Evolutionary conservation across 23 tunicate species (phyloP), one percentile per base, ranked within the genome.

Genomic region (Trididemnum clinides): DNA sequence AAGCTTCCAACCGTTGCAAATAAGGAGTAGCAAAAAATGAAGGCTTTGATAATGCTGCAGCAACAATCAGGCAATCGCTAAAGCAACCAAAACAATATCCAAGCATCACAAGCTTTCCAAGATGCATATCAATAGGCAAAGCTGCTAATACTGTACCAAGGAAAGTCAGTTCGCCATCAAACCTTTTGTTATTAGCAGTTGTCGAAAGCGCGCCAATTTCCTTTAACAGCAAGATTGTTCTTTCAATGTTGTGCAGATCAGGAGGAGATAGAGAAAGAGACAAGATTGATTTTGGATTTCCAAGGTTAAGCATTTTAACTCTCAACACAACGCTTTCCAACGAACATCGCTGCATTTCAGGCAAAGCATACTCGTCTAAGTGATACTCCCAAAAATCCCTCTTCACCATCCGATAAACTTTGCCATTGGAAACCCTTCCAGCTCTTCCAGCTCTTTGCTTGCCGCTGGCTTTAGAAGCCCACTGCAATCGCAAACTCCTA

Each of bases 51-150:
- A 94, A 78, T 62, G 94, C 63, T 28, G 98, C 98, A 50, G 98
- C 98, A 27, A 95, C 90, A 7, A 95, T 72, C 28, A 95, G 29
- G 63, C 95, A 95, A 33, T 95, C 81, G 22, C 80, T 72, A 21
- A 90, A 54, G 50, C 95, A 95, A 30, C 99, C 99, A 77, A 95
- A 90, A 33, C 87, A 89, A 72, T 36, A 90, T 54, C 99, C 99
- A 33, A 95, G 80, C 83, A 90, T 64, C 15, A 95, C 39, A 64
- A 95, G 39, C 39, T 95, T 95, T 7, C 95, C 99, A 33, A 90
- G 51, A 32, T 84, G 81, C 92, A 90, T 90, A 71, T 95, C 99
- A 32, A 95, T 39, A 2, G 95, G 95, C 29, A 95, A 64, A 38
- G 92, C 58, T 31, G 89, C 92, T 28, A 95, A 70, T 7, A 95